Base-by-base conservation (phyloP, 2,113 vertebrate species). In the Stigmatopora argus region DNA sequence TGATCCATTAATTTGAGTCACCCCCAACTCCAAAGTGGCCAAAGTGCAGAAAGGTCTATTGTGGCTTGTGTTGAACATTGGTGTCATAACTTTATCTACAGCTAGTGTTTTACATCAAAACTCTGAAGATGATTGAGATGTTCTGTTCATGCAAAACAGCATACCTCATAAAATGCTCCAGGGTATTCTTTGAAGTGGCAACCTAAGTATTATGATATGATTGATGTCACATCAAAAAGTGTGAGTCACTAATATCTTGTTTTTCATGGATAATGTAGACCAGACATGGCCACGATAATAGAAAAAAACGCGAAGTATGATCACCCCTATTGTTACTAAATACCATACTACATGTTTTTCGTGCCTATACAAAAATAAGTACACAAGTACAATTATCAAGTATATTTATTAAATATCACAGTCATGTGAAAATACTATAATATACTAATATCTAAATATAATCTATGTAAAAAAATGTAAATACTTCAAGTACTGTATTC, bases 61-160 rank as follows among this genome's bases (percentile, higher is more conserved):
- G 19, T 64, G 35, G 61, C 44, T 56, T 4, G 4, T 71, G 1
- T 26, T 68, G 18, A 44, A 66, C 41, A 63, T 72, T 63, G 41
- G 26, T 53, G 66, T 66, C 38, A 53, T 48, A 62, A 45, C 21
- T 15, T 31, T 14, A 19, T 18, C 49, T 34, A 5, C 13, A 34
- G 34, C 12, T 14, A 19, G 19, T 46, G 44, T 49, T 45, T 12
- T 46, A 70, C 19, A 63, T 49, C 38, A 19, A 21, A 60, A 60
- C 58, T 7, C 13, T 44, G 38, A 11, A 7, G 19, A 61, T 61
- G n/a, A 61, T 23, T 44, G 59, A 61, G 38, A 14, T 6, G 14
- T 12, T 11, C 41, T 45, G 19, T 23, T 15, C 41, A 45, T 10
- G 21, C 59, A 45, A 15, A 14, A 38, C 21, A 61, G 15, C 19